Conservation (phyloP, 1,140 invertebrate species). For the Triops cancriformis region DNA sequence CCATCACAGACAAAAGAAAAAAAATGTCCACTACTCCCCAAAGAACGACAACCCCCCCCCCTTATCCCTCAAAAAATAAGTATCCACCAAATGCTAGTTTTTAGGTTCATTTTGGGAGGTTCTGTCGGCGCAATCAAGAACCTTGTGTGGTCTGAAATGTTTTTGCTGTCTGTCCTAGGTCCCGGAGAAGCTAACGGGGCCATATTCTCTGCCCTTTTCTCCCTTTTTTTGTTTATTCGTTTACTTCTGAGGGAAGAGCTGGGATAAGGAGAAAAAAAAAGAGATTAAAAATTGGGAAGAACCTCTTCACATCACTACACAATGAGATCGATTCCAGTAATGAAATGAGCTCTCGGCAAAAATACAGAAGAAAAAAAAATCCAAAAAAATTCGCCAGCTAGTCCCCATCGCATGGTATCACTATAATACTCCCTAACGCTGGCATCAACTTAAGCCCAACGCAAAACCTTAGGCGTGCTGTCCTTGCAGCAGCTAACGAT, state of each 20-base stretch:
- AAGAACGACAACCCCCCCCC: background rate
- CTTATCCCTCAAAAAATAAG: background rate
- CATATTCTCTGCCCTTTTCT: no score
- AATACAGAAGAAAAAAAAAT: background rate
- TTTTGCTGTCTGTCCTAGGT: background rate
- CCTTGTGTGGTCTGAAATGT: background rate
- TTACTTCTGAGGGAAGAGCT: background rate
- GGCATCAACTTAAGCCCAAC: background rate
- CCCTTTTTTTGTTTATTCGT: background rate
- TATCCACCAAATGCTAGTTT: slow-evolving; percentile 3
- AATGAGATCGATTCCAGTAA: background rate
- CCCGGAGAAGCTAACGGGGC: background rate
- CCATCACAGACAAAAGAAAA: background rate
- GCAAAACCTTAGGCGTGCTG: background rate
- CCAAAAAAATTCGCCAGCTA: background rate
- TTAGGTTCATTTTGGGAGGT: slow-evolving; percentile 5
- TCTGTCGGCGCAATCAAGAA: slow-evolving; percentile 4
- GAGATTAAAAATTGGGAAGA: background rate
- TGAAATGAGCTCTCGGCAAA: background rate
- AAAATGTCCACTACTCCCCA: background rate
- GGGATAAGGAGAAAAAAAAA: background rate
- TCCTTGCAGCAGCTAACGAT: slow-evolving; percentile 10
- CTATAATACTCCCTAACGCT: background rate
- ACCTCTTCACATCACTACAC: background rate
- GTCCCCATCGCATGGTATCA: background rate